Evolutionary conservation across 2,797 vertebrate species (phyloP).

Genomic region (Phoeniculus purpureus): DNA sequence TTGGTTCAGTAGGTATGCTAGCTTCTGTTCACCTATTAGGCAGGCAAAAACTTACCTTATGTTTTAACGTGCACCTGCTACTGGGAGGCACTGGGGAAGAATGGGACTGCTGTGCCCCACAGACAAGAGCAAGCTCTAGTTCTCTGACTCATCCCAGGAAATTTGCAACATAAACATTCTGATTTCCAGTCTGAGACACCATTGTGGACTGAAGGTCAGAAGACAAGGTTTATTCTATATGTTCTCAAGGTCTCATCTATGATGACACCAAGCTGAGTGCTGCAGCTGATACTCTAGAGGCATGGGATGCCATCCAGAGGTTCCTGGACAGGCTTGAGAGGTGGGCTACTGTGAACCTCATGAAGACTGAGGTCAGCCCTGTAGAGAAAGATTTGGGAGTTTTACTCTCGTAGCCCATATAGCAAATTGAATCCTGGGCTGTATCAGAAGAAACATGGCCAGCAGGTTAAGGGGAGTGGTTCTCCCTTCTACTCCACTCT

Average conservation of each 20-base stretch:
- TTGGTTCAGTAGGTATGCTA: not conserved
- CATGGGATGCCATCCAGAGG: not conserved
- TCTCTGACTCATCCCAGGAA: not conserved
- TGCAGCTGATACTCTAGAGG: accelerated
- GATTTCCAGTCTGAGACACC: not conserved
- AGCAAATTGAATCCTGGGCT: not conserved
- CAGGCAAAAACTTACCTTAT: not conserved
- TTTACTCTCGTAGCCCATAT: not conserved
- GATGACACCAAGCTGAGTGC: not conserved
- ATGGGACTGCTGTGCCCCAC: not conserved
- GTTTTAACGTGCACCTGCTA: not conserved
- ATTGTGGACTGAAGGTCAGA: not conserved
- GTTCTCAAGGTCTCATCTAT: not conserved
- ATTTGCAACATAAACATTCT: not conserved
- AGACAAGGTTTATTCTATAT: not conserved
- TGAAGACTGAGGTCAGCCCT: not conserved
- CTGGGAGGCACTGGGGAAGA: not conserved
- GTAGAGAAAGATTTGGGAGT: not conserved
- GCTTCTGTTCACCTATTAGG: not conserved
- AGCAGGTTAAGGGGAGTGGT: not conserved
- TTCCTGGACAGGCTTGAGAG: not conserved
- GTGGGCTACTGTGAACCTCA: no score
- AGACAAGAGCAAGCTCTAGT: not conserved
- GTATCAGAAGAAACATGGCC: no score
- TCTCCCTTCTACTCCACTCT: not conserved